Conservation (phyloP, 2,113 vertebrate genomes). For the Archilochus colubris region DNA sequence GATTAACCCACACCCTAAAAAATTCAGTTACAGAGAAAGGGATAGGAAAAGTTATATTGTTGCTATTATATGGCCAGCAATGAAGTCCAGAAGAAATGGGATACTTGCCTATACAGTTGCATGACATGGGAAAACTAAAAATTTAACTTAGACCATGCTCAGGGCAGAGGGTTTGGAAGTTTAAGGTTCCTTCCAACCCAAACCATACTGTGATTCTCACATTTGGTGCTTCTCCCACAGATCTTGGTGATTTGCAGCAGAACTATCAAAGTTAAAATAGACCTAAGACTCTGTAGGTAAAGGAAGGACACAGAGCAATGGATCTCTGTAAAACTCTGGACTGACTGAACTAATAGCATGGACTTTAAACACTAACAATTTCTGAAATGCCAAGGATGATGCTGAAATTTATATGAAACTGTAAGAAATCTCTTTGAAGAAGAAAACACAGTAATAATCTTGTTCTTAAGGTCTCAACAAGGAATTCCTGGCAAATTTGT, state of each 20-base stretch:
- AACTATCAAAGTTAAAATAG: neutral
- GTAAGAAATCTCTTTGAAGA: neutral
- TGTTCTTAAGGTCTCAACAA: neutral
- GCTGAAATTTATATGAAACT: neutral
- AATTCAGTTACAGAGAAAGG: neutral
- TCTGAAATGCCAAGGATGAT: neutral
- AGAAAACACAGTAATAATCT: neutral
- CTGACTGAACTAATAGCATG: neutral
- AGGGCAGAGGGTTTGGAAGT: no score
- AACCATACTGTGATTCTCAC: neutral
- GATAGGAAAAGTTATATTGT: neutral
- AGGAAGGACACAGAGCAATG: neutral
- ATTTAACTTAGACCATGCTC: neutral
- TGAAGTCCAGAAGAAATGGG: neutral
- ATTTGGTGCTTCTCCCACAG: neutral
- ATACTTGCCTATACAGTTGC: neutral
- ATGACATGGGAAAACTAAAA: neutral
- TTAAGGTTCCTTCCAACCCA: no score
- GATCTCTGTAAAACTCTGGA: neutral
- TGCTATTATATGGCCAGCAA: neutral
- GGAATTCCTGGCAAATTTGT: neutral
- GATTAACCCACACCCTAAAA: neutral
- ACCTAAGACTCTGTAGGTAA: neutral
- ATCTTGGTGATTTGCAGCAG: neutral
- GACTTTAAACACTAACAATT: neutral